Conservation (phyloP, 2,888 invertebrate species). For the Patella pellucida region DNA sequence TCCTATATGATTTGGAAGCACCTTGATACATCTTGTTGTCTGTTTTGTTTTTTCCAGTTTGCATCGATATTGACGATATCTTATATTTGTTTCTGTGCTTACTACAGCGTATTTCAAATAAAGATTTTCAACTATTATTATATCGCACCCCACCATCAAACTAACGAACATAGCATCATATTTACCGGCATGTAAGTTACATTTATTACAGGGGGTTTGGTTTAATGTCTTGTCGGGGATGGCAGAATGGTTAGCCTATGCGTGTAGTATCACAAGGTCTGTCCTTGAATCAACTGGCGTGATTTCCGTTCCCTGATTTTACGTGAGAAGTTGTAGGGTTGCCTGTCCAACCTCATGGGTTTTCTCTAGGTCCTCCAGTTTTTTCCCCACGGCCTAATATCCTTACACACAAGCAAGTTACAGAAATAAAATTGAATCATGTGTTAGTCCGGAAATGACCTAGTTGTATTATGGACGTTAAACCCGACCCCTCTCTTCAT, state of each 20-base stretch:
- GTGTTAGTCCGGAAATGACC: no score
- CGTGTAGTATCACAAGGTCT: background rate
- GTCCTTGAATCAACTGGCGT: no score
- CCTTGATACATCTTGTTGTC: conserved; percentile 13
- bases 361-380: no score
- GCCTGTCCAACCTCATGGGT: no score
- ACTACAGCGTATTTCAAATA: conserved; percentile 97
- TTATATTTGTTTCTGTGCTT: conserved; percentile 97
- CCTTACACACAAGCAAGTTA: no score
- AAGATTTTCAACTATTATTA: conserved; percentile 96
- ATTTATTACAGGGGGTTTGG: background rate
- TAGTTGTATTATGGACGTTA: no score
- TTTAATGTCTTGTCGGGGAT: background rate
- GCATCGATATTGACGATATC: conserved; percentile 91
- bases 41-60: conserved; percentile 76
- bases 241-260: background rate
- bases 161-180: conserved; percentile 97
- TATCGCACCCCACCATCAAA: conserved; percentile 96
- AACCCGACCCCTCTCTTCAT: no score
- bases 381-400: no score
- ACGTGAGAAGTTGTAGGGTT: no score
- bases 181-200: conserved; percentile 92
- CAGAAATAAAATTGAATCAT: no score
- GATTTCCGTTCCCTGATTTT: no score
- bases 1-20: conserved; percentile 44